Conservation (phyloP, 2,113 vertebrate species). For the Prochilodus magdalenae region DNA sequence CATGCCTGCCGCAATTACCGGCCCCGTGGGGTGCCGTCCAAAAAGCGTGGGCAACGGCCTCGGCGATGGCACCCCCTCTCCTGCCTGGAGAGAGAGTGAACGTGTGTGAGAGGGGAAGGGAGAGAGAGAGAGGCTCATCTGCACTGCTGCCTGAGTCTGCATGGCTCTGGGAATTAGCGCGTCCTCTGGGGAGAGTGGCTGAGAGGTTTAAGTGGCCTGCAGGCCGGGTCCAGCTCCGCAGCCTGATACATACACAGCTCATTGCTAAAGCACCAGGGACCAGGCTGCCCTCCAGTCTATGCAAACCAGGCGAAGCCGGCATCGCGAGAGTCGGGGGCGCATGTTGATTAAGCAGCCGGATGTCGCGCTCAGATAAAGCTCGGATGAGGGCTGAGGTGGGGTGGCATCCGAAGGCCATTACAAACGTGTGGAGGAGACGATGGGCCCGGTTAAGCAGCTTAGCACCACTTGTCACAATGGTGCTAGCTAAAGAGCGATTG, state of each 20-base stretch:
- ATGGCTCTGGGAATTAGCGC: conserved; percentile 30
- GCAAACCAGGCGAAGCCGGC: conserved; percentile 18
- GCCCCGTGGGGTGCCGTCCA: conserved; percentile 48
- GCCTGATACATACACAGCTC: conserved; percentile 14
- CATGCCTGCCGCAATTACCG: conserved; percentile 56
- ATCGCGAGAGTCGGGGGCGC: not conserved
- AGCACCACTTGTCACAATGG: conserved; percentile 25
- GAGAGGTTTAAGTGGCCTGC: conserved; percentile 8
- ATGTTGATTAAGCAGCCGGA: conserved; percentile 20
- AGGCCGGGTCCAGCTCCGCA: conserved; percentile 14
- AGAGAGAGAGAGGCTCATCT: conserved; percentile 31
- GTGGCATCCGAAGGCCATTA: not conserved
- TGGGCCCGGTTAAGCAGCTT: conserved; percentile 23
- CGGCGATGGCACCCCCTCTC: conserved; percentile 5
- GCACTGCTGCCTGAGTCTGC: conserved; percentile 19
- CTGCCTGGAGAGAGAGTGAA: not conserved
- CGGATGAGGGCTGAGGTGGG: not conserved
- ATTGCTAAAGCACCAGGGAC: conserved; percentile 16
- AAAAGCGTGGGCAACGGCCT: conserved; percentile 32
- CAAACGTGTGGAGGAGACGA: not conserved
- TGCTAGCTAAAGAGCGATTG: not conserved
- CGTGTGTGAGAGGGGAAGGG: not conserved
- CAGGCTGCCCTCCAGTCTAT: conserved; percentile 1
- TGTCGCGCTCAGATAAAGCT: conserved; percentile 21
- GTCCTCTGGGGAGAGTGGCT: conserved; percentile 28